Percentiles rank a stretch among this genome's conserved stretches.
Evolutionary conservation across 2,797 vertebrate genomes (phyloP).

Genomic region (Amniataba percoides): DNA sequence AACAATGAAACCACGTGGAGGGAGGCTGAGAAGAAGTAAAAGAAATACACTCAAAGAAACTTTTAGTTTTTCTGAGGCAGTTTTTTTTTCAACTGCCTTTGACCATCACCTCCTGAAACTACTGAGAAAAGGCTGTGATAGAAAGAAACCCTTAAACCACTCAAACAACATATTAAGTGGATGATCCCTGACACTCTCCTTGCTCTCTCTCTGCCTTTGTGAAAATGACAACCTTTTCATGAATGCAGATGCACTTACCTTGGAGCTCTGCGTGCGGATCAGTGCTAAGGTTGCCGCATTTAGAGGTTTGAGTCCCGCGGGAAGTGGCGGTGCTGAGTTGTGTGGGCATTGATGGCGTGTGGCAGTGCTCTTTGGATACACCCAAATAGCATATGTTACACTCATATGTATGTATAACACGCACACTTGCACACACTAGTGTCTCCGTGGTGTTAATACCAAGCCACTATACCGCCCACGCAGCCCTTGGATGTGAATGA

Average conservation of each 20-base stretch:
- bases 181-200: slow-evolving; percentile 25
- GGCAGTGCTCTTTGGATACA: slow-evolving; percentile 29
- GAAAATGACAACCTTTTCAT: slow-evolving; percentile 26
- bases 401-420: slow-evolving; percentile 62
- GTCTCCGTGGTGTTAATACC: slow-evolving; percentile 57
- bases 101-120: slow-evolving; percentile 26
- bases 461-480: slow-evolving; percentile 65
- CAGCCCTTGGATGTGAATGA: slow-evolving; percentile 67
- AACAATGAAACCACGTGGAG: slow-evolving; percentile 15
- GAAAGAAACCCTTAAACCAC: slow-evolving; percentile 24
- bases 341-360: slow-evolving; percentile 10
- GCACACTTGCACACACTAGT: slow-evolving; percentile 48
- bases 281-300: slow-evolving; percentile 4
- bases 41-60: slow-evolving; percentile 14
- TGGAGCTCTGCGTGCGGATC: not conserved
- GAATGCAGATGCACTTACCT: slow-evolving; percentile 24
- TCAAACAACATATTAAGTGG: slow-evolving; percentile 20
- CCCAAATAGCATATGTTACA: slow-evolving; percentile 55
- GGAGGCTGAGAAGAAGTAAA: not conserved
- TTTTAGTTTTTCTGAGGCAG: not conserved
- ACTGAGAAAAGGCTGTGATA: slow-evolving; percentile 18
- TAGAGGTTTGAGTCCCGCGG: not conserved
- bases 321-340: slow-evolving; percentile 2
- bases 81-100: slow-evolving; percentile 34
- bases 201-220: slow-evolving; percentile 30